phyloP scores from a whole-genome alignment of 2,113 vertebrate genomes.

The Prionailurus bengalensis region DNA sequence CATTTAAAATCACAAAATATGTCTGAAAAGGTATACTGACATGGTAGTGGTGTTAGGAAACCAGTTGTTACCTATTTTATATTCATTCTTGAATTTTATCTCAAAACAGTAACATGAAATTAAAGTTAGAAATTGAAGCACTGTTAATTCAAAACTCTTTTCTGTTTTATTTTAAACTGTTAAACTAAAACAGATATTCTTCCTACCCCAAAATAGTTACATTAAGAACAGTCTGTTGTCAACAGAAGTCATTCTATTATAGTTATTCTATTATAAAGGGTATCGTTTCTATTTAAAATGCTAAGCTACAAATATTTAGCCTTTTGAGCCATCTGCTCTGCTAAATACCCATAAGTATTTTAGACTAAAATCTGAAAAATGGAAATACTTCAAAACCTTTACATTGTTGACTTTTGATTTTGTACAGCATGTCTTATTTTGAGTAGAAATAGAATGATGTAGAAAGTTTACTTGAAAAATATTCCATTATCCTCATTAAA shows the following conservation, averaged over 20 bases:
- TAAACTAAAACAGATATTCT: constrained; percentile 63
- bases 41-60: background rate
- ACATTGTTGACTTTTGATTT: constrained; percentile 46
- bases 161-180: constrained; percentile 53
- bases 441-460: constrained; percentile 37
- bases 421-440: constrained; percentile 34
- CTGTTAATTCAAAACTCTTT: constrained; percentile 58
- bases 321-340: constrained; percentile 69
- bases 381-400: constrained; percentile 70
- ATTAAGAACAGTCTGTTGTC: constrained; percentile 72
- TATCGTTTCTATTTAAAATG: constrained; percentile 74
- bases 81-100: constrained; percentile 41
- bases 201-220: constrained; percentile 63
- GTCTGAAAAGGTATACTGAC: background rate
- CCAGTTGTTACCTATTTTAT: background rate
- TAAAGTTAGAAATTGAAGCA: constrained; percentile 57
- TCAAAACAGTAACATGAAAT: constrained; percentile 41
- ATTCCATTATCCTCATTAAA: constrained; percentile 9
- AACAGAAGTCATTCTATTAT: constrained; percentile 65
- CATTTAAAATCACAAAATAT: constrained; percentile 39
- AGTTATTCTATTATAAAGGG: constrained; percentile 69
- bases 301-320: constrained; percentile 79
- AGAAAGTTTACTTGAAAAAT: constrained; percentile 30
- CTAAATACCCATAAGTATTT: constrained; percentile 66
- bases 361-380: constrained; percentile 60